These are phyloP conservation scores for Orius insidiosus DNA, from an alignment of 1,140 invertebrate species.

Conservation along the genomic window DNA sequence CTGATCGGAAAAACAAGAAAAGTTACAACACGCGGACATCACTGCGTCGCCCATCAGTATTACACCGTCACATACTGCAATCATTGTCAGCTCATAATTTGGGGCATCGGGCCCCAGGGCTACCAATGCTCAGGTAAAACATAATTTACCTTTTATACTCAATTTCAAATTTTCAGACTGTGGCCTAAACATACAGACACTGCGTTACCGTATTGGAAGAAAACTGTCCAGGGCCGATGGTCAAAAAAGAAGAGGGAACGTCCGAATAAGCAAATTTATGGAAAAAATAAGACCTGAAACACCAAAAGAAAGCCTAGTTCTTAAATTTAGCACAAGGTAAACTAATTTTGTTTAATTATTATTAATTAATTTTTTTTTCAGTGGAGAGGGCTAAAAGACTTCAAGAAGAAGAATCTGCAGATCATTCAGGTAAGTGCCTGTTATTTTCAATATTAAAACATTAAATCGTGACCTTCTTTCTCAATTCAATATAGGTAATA, in stretches of 20 bases:
- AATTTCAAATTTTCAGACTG: conserved; percentile 60
- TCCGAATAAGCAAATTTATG: conserved; percentile 56
- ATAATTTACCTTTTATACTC: conserved; percentile 10
- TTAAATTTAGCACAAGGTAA: conserved; percentile 31
- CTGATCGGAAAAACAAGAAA: conserved; percentile 56
- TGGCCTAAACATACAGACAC: conserved; percentile 68
- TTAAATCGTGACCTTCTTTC: no score
- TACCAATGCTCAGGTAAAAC: conserved; percentile 70
- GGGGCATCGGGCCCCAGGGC: conserved; percentile 86
- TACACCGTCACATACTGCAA: conserved; percentile 79
- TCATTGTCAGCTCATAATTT: conserved; percentile 80
- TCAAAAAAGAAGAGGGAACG: conserved; percentile 44
- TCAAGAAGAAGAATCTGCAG: no score
- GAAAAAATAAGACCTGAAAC: conserved; percentile 47
- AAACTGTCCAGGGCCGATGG: conserved; percentile 59
- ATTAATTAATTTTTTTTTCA: no score
- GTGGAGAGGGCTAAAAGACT: no score
- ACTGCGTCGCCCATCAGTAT: conserved; percentile 76
- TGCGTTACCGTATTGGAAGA: conserved; percentile 72
- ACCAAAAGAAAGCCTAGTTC: conserved; percentile 30
- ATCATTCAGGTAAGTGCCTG: no score
- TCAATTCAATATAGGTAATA: no score
- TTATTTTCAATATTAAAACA: no score
- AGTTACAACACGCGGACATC: conserved; percentile 66
- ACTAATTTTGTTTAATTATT: conserved; percentile 16